Evolutionary conservation across 2,113 vertebrate species (phyloP).

Genomic region (Platichthys flesus): DNA sequence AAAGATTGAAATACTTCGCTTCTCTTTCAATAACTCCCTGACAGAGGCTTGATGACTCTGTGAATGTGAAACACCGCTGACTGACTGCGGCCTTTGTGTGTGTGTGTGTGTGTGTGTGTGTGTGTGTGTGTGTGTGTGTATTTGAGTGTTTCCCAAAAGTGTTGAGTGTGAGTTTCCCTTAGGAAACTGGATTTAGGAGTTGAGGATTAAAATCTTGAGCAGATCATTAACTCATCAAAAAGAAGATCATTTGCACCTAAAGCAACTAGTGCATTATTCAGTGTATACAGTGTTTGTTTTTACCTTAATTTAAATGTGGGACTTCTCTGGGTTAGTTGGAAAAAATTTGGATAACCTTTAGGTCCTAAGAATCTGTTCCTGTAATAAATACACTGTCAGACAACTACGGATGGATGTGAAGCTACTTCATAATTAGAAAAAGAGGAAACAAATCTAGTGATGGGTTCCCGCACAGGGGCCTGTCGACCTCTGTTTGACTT

Average conservation of each 20-base stretch:
- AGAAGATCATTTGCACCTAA: not conserved
- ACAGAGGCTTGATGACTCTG: not conserved
- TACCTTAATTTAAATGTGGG: no score
- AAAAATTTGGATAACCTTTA: no score
- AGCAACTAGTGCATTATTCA: not conserved
- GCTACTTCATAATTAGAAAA: constrained; percentile 8
- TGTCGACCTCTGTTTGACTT: constrained; percentile 42
- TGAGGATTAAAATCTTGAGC: not conserved
- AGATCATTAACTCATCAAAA: not conserved
- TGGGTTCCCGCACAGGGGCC: constrained; percentile 10
- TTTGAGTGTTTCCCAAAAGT: not conserved
- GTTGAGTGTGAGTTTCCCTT: not conserved
- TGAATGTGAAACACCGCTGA: constrained; percentile 12
- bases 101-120: not conserved
- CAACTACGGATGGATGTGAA: constrained; percentile 6
- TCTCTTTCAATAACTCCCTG: not conserved
- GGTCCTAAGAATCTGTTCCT: not conserved
- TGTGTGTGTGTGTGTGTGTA: not conserved
- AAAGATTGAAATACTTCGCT: not conserved
- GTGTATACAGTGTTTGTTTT: no score
- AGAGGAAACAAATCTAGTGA: not conserved
- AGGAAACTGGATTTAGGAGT: constrained; percentile 44
- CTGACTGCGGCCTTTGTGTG: not conserved
- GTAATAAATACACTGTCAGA: constrained; percentile 3
- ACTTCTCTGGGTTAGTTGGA: no score